Conservation (phyloP, 64 coral and sea anemone genomes). For the Anthopleura sola region DNA sequence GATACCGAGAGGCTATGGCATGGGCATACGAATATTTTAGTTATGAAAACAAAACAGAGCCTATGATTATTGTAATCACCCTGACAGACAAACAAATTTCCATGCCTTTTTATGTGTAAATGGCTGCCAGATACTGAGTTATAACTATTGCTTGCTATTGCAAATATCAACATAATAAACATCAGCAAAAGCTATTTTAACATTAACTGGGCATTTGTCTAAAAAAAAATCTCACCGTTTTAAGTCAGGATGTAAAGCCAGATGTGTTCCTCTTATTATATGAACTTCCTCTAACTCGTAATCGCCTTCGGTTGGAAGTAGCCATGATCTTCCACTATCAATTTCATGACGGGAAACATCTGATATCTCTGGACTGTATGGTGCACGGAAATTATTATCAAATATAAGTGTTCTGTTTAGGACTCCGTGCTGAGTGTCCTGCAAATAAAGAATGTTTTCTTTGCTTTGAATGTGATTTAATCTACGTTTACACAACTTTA, state of each 20-base stretch:
- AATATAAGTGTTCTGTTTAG: conserved; percentile 86
- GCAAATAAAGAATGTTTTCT: neutral
- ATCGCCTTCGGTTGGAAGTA: conserved; percentile 44
- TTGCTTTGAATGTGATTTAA: too few relatives aligned
- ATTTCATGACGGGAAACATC: conserved; percentile 41
- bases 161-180: too few relatives aligned
- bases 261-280: conserved; percentile 58
- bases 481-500: too few relatives aligned
- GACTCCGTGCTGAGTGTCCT: conserved; percentile 92
- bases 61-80: too few relatives aligned
- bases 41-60: too few relatives aligned
- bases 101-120: too few relatives aligned
- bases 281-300: conserved; percentile 85
- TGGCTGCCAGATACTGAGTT: too few relatives aligned
- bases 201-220: neutral
- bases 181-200: neutral
- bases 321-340: conserved; percentile 81
- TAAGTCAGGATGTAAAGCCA: conserved; percentile 73
- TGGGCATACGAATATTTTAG: too few relatives aligned
- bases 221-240: conserved; percentile 39
- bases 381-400: conserved; percentile 69
- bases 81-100: too few relatives aligned
- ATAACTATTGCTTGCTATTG: too few relatives aligned
- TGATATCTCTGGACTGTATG: conserved; percentile 32
- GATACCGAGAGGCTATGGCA: too few relatives aligned